Base-by-base conservation (phyloP, 2,797 vertebrate species). In the Thaleichthys pacificus region DNA sequence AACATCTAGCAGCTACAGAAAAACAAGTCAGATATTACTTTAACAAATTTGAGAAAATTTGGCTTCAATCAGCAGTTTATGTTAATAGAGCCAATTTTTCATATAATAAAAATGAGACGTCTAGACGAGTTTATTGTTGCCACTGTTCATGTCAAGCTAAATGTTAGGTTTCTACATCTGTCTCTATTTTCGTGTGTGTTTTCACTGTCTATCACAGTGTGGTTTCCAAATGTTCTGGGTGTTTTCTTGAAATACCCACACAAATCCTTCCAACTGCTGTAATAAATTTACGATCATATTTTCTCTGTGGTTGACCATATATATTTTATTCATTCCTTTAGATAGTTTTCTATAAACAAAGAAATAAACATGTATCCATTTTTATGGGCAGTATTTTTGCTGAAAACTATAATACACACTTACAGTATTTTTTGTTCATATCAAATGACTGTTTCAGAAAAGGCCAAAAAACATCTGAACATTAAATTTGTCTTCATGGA, bases 101-200 rank as follows among this genome's bases (percentile, higher is more conserved):
- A 78, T 81, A 73, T 84, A 75, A 78, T 82, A 84, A 82, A 86
- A 87, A 80, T 72, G 49, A 60, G 62, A 73, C 35, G 77, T 89
- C 79, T 86, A 89, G 87, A 90, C 88, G 30, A 77, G 73, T 80
- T 83, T 74, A 76, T 78, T 68, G 74, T 82, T 80, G 88, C 82
- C 76, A 80, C 69, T 61, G 78, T 86, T 90, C 85, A 77, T 86
- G 87, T 87, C 71, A 70, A 83, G 71, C 79, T 68, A 87, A 87
- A 86, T 82, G 86, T 85, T 88, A 66, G 76, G 86, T 81, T 84
- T 88, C 76, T 79, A 91, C 91, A 91, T 92, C 87, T 89, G 90
- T 89, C 89, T 91, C 85, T 86, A 84, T 92, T 93, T 93, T 88
- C 76, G 81, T 82, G 22, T 35, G 82, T 80, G 80, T 84, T 91